A percentile compares a stretch with the other conserved stretches of the same genome.
Conservation (phyloP, 2,888 invertebrate species). For the Idaea straminata region DNA sequence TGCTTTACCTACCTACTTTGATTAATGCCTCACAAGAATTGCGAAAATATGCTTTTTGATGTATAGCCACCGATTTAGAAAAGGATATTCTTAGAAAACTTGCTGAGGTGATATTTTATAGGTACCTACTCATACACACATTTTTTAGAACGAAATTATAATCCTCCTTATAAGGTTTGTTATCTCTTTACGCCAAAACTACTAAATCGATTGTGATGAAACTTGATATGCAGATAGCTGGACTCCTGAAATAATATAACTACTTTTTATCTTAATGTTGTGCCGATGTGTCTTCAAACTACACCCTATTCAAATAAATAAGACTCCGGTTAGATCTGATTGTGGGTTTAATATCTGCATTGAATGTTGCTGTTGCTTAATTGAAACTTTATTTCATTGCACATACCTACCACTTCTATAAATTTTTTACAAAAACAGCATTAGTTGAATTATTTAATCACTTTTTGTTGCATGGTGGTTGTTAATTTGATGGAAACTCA, state of each 20-base stretch:
- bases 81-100: neutral
- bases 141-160: too few relatives aligned
- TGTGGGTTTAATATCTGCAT: neutral
- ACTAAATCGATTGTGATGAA: too few relatives aligned
- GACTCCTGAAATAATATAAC: too few relatives aligned
- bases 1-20: neutral
- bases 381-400: neutral
- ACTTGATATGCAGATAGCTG: neutral
- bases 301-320: neutral
- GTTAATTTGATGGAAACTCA: too few relatives aligned
- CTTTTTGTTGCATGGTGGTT: neutral
- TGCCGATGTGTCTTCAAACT: neutral
- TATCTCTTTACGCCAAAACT: too few relatives aligned
- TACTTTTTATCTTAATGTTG: too few relatives aligned
- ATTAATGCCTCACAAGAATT: conserved; percentile 1
- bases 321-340: neutral
- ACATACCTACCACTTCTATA: neutral
- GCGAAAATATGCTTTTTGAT: neutral
- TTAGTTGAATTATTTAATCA: neutral
- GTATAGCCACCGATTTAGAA: neutral
- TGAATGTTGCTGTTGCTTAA: neutral
- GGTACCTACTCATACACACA: too few relatives aligned
- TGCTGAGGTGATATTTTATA: neutral
- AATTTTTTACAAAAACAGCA: neutral
- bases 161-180: too few relatives aligned